These are phyloP conservation scores for Dysidea cf. avara DNA, from an alignment of 37 sponge, comb jelly and placozoan species.

Conservation along the genomic window DNA sequence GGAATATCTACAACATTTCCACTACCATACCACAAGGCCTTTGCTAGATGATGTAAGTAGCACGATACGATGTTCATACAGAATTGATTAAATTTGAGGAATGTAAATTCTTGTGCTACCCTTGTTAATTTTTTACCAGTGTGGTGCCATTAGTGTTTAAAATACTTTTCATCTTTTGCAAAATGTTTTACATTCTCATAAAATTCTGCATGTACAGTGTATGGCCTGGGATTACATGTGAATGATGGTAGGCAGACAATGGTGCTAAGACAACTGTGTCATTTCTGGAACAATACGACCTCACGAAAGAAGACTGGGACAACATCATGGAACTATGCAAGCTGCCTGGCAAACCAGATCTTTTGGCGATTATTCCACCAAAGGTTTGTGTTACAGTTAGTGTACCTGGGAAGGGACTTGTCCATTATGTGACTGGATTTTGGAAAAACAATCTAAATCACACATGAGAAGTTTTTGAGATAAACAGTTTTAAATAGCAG, in stretches of 20 bases:
- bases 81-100: too few relatives aligned
- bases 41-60: slow-evolving; percentile 52
- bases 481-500: too few relatives aligned
- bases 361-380: slow-evolving; percentile 35
- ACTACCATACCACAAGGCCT: slow-evolving; percentile 46
- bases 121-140: too few relatives aligned
- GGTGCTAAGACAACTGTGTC: slow-evolving; percentile 69
- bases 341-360: slow-evolving; percentile 67
- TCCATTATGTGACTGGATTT: not conserved
- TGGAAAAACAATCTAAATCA: not conserved
- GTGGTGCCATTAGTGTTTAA: too few relatives aligned
- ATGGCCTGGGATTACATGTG: too few relatives aligned
- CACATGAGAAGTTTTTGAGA: too few relatives aligned
- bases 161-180: too few relatives aligned
- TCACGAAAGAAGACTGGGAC: slow-evolving; percentile 90
- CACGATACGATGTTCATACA: too few relatives aligned
- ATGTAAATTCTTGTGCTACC: too few relatives aligned
- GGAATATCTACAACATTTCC: slow-evolving; percentile 72
- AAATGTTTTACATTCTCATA: too few relatives aligned
- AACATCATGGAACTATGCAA: slow-evolving; percentile 65
- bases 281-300: slow-evolving; percentile 68
- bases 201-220: too few relatives aligned
- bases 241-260: slow-evolving; percentile 66
- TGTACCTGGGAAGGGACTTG: not conserved
- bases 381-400: slow-evolving; percentile 17